A percentile compares a stretch with the other conserved stretches of the same genome.
phyloP scores from a whole-genome alignment of 2,797 vertebrate genomes.

The Onychomys leucogaster region DNA sequence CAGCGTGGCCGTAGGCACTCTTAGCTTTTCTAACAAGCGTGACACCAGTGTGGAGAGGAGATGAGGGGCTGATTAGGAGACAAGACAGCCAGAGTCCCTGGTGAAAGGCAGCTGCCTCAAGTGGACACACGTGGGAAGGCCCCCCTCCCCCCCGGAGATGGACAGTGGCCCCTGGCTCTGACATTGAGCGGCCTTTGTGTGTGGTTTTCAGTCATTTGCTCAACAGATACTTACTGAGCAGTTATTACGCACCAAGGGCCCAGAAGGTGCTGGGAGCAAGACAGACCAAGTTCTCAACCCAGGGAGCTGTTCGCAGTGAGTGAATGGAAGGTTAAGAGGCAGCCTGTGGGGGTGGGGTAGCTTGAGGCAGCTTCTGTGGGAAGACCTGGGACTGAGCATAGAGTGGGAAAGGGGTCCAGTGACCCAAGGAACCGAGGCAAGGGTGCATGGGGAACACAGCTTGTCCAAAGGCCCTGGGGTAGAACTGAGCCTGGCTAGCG shows the following conservation, averaged over 20 bases:
- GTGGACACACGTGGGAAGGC: neutral
- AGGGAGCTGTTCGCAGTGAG: accelerated
- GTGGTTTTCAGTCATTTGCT: neutral
- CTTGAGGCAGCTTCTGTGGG: neutral
- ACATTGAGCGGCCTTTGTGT: neutral
- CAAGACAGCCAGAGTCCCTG: conserved; percentile 30
- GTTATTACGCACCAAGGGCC: accelerated
- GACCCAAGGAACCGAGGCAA: neutral
- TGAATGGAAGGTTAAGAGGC: neutral
- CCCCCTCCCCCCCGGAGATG: neutral
- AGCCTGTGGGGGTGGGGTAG: accelerated
- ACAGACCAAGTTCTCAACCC: neutral
- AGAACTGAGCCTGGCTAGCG: neutral
- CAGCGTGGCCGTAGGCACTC: conserved; percentile 25
- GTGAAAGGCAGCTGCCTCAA: conserved; percentile 11
- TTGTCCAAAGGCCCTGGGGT: neutral
- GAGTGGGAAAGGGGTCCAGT: neutral
- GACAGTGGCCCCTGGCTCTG: neutral
- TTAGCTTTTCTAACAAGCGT: conserved; percentile 69
- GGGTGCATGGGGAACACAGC: neutral
- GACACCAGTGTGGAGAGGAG: conserved; percentile 68
- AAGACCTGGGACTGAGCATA: accelerated
- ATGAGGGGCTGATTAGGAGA: conserved; percentile 69
- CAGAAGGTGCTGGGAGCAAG: neutral
- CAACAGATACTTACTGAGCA: neutral